Base-by-base conservation (phyloP, 2,888 invertebrate species). In the Apotomis betuletana region DNA sequence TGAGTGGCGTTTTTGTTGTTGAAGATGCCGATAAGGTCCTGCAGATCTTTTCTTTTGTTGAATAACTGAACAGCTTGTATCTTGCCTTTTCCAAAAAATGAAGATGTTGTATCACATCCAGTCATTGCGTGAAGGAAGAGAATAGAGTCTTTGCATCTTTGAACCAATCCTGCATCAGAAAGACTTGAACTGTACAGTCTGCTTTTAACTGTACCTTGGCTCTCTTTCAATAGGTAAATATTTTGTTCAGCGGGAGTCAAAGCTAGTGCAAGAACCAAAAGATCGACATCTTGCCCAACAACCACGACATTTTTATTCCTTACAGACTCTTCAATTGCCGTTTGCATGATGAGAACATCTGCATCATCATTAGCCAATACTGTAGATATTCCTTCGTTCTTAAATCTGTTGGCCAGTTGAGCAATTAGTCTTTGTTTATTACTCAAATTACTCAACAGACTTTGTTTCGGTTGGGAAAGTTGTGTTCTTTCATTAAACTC, bases 91-190 rank as follows among this genome's bases (percentile, higher is more conserved):
- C 59, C 59, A 27, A 59, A 59, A 59, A 59, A 59, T 36, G 12
- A 59, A 38, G 36, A 59, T 13, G 36, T 59, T 59, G 36, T 55
- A 55, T 55, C 55, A 55, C 55, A 55, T 36, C 55, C 55, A 15
- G 15, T 59, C 59, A 59, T 59, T 38, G 59, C 59, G 59, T 59
- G 59, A 59, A 59, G 59, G 59, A 59, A 59, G 59, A 59, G 59
- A 59, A 59, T 59, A 59, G 59, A 59, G 59, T 59, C 59, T 59
- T 59, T 27, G 59, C 59, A 59, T 59, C 59, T 59, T 59, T 59
- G 41, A 59, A 59, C 36, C 59, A 59, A 59, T 59, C 59, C 59
- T 59, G 59, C 59, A 27, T 59, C 41, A 59, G 59, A 15, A 59
- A 59, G 12, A 38, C 59, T 49, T 57, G 57, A 57, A 57, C 57